phyloP scores from a whole-genome alignment of 2,888 invertebrate species.

The Spisula subtruncata region DNA sequence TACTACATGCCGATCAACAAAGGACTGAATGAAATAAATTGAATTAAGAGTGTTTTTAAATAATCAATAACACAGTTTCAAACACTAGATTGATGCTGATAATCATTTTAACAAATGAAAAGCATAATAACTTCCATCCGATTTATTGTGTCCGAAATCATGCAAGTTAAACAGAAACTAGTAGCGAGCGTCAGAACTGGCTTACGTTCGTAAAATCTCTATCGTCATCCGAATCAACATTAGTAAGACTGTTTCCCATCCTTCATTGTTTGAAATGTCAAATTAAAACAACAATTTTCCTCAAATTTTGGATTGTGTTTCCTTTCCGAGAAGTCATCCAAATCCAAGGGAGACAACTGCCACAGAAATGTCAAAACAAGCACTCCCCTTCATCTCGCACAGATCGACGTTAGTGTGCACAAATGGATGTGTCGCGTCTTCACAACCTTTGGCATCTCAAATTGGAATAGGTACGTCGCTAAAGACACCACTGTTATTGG shows the following conservation, averaged over 20 bases:
- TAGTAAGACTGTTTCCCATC: slow-evolving; percentile 81
- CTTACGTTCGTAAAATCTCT: slow-evolving; percentile 77
- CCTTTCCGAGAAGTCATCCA: slow-evolving; percentile 13
- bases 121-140: not conserved
- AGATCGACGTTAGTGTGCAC: slow-evolving; percentile 79
- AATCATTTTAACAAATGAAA: not conserved
- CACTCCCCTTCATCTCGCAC: slow-evolving; percentile 73
- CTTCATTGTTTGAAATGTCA: slow-evolving; percentile 21
- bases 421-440: slow-evolving; percentile 80
- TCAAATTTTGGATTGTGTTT: not conserved
- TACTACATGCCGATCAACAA: no score
- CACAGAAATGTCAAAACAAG: not conserved
- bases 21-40: no score
- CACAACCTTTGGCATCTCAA: slow-evolving; percentile 81
- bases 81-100: no score
- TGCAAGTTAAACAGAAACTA: not conserved
- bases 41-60: no score
- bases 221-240: slow-evolving; percentile 84
- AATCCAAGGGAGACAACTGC: slow-evolving; percentile 23
- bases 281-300: not conserved
- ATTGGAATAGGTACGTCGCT: slow-evolving; percentile 79
- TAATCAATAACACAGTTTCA: no score
- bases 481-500: not conserved
- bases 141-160: not conserved
- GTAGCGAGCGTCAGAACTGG: not conserved